These are phyloP conservation scores for Euwallacea similis DNA, from an alignment of 1,140 invertebrate genomes.

Conservation along the genomic window DNA sequence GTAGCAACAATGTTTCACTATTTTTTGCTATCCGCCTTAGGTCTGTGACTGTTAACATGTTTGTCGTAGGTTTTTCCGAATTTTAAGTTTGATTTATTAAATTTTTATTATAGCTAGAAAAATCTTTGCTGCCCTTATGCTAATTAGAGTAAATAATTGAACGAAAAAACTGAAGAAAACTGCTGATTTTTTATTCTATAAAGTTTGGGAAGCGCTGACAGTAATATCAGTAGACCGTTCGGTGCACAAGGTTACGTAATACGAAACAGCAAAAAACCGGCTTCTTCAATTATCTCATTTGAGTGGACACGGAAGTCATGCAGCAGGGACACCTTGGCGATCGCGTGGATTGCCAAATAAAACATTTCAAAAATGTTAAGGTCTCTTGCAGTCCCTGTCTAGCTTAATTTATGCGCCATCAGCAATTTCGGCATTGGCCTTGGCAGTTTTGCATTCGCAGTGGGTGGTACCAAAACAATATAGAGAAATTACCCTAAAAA, in stretches of 20 bases:
- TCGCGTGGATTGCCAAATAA: neutral
- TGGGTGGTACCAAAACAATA: too few relatives aligned
- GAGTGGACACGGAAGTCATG: neutral
- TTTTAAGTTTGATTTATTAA: too few relatives aligned
- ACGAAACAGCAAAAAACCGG: neutral
- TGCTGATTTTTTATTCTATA: too few relatives aligned
- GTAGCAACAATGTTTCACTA: neutral
- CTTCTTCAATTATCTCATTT: neutral
- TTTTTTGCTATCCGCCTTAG: neutral
- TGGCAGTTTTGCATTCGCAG: neutral
- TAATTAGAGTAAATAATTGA: too few relatives aligned
- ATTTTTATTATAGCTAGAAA: too few relatives aligned
- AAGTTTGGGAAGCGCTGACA: too few relatives aligned
- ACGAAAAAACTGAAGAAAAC: too few relatives aligned
- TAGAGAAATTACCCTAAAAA: too few relatives aligned
- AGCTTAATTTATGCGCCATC: neutral
- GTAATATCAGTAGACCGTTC: neutral
- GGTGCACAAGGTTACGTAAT: neutral
- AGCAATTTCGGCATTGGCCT: neutral
- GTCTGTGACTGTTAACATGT: too few relatives aligned
- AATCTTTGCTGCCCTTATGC: too few relatives aligned
- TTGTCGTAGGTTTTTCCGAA: too few relatives aligned
- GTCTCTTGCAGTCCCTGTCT: neutral
- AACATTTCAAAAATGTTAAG: neutral
- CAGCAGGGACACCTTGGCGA: neutral